These are phyloP conservation scores for Kuschelorhynchus macadamiae DNA, from an alignment of 2,888 invertebrate genomes.

Conservation along the genomic window DNA sequence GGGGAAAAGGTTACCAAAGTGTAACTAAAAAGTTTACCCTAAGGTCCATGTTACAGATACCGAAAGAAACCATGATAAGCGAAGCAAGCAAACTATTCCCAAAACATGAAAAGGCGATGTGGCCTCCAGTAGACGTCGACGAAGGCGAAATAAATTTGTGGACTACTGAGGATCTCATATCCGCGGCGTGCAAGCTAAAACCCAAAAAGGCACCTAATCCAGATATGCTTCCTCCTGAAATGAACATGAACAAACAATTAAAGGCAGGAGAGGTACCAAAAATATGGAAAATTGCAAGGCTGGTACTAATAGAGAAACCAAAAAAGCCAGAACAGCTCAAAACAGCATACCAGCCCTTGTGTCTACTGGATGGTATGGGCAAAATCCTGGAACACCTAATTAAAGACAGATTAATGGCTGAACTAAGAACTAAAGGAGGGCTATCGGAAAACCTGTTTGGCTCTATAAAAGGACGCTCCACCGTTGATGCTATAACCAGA, in stretches of 20 bases:
- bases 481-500: background rate
- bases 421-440: background rate
- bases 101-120: slow-evolving; percentile 4
- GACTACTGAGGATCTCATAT: background rate
- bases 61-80: background rate
- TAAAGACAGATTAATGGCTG: background rate
- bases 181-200: background rate
- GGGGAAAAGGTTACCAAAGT: too few species aligned
- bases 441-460: background rate
- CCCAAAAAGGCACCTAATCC: background rate
- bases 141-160: background rate
- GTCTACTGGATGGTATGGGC: background rate
- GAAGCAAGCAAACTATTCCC: slow-evolving; percentile 24
- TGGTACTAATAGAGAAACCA: background rate
- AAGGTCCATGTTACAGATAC: too few species aligned
- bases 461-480: background rate
- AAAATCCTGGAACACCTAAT: slow-evolving; percentile 1
- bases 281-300: background rate
- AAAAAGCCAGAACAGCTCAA: background rate
- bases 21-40: too few species aligned
- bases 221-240: background rate
- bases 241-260: background rate
- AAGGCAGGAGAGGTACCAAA: background rate
- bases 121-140: background rate
- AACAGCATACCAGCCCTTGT: background rate